Conservation (phyloP, 2,113 vertebrate genomes). For the Chamaetylas fuelleborni region DNA sequence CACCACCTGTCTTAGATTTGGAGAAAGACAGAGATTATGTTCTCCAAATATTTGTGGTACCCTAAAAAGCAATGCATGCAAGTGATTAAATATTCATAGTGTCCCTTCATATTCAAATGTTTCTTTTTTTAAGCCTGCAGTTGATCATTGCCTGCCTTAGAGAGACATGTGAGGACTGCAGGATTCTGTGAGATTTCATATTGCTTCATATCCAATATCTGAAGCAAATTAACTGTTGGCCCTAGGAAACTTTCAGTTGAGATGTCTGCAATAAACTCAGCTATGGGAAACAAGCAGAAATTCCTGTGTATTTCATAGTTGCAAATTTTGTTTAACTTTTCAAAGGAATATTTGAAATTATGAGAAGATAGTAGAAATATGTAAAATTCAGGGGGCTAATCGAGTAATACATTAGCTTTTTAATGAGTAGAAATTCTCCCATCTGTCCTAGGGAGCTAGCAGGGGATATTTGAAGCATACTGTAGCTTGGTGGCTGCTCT, state of each 20-base stretch:
- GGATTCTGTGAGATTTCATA: not conserved
- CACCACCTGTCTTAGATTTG: not conserved
- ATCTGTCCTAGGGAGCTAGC: not conserved
- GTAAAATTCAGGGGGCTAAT: not conserved
- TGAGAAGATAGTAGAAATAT: not conserved
- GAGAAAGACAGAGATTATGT: not conserved
- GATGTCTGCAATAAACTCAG: not conserved
- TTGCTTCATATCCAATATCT: not conserved
- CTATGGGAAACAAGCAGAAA: not conserved
- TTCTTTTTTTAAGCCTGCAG: not conserved
- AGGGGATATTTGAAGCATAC: not conserved
- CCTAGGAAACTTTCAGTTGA: not conserved
- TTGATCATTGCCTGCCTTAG: not conserved
- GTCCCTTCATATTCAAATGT: not conserved
- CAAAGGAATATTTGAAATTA: not conserved
- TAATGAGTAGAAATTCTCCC: not conserved
- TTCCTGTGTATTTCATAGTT: not conserved
- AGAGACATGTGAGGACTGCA: not conserved
- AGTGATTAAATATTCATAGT: not conserved
- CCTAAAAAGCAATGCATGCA: not conserved
- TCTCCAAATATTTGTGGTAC: not conserved
- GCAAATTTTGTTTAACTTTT: not conserved
- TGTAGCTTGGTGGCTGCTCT: not conserved
- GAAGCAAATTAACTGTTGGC: not conserved
- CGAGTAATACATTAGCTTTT: not conserved